Conservation (phyloP, 2,888 invertebrate species). For the Melipona bicolor region DNA sequence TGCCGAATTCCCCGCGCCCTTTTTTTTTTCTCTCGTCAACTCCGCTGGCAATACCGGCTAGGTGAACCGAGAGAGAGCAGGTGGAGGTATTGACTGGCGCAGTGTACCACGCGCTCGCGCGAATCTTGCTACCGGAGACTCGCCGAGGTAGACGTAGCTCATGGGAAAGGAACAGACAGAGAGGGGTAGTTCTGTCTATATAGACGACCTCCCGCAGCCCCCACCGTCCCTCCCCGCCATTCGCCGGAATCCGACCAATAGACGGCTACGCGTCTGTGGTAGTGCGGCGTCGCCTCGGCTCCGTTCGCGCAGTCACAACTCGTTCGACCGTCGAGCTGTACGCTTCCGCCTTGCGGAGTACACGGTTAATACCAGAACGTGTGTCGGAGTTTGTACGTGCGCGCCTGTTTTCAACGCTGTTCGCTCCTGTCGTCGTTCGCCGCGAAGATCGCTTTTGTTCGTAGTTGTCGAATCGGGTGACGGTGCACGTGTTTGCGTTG, state of each 20-base stretch:
- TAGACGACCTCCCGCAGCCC: constrained; percentile 41
- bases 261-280: constrained; percentile 55
- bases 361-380: constrained; percentile 11
- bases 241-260: constrained; percentile 65
- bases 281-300: constrained; percentile 68
- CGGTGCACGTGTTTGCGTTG: constrained; percentile 48
- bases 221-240: constrained; percentile 45
- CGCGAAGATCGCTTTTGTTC: constrained; percentile 6
- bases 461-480: not conserved
- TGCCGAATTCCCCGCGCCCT: constrained; percentile 56
- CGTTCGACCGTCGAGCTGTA: constrained; percentile 76
- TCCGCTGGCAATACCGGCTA: constrained; percentile 51
- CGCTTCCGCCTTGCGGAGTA: constrained; percentile 56
- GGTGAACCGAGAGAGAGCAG: constrained; percentile 59
- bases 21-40: constrained; percentile 43
- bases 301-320: constrained; percentile 76
- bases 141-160: constrained; percentile 34
- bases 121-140: constrained; percentile 50
- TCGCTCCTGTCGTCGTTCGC: not conserved
- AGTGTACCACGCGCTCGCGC: constrained; percentile 74
- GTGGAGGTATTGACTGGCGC: constrained; percentile 73
- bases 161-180: constrained; percentile 39
- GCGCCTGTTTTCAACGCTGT: constrained; percentile 31
- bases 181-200: constrained; percentile 35
- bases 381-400: constrained; percentile 47